A percentile compares a stretch with the other conserved stretches of the same genome.
phyloP scores from a whole-genome alignment of 2,113 vertebrate species.

The Xerus inauris region DNA sequence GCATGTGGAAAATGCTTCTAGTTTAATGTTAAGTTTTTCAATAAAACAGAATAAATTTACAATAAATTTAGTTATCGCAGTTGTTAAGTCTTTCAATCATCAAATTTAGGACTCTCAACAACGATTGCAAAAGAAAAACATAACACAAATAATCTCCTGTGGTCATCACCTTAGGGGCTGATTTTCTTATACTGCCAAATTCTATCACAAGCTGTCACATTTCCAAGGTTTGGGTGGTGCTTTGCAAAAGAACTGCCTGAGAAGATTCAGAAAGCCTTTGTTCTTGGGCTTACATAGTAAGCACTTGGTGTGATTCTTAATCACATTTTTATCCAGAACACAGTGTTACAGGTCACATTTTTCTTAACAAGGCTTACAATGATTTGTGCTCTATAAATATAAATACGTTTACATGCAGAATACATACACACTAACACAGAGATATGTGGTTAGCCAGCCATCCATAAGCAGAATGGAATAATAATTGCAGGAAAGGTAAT shows the following conservation, averaged over 20 bases:
- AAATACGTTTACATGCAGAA: conserved; percentile 73
- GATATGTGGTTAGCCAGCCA: conserved; percentile 89
- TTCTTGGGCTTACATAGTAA: conserved; percentile 86
- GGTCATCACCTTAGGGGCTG: background rate
- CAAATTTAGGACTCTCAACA: conserved; percentile 24
- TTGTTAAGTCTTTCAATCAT: conserved; percentile 25
- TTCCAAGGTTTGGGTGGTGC: conserved; percentile 54
- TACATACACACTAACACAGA: conserved; percentile 13
- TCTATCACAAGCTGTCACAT: background rate
- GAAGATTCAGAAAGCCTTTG: conserved; percentile 80
- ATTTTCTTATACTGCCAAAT: background rate
- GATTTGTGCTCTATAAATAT: conserved; percentile 84
- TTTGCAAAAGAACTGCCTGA: conserved; percentile 60
- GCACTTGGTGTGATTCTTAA: conserved; percentile 74
- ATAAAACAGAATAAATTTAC: conserved; percentile 33
- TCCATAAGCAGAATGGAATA: conserved; percentile 94
- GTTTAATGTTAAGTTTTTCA: conserved; percentile 41
- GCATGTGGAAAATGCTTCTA: conserved; percentile 14
- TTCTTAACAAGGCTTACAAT: conserved; percentile 10
- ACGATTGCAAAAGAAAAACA: background rate
- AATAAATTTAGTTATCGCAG: background rate
- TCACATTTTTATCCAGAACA: conserved; percentile 77
- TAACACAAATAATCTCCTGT: background rate
- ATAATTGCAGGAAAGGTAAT: conserved; percentile 93
- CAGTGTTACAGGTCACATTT: conserved; percentile 73